These are phyloP conservation scores for Entomobrya multifasciata DNA, from an alignment of 2,888 invertebrate genomes.

Conservation along the genomic window DNA sequence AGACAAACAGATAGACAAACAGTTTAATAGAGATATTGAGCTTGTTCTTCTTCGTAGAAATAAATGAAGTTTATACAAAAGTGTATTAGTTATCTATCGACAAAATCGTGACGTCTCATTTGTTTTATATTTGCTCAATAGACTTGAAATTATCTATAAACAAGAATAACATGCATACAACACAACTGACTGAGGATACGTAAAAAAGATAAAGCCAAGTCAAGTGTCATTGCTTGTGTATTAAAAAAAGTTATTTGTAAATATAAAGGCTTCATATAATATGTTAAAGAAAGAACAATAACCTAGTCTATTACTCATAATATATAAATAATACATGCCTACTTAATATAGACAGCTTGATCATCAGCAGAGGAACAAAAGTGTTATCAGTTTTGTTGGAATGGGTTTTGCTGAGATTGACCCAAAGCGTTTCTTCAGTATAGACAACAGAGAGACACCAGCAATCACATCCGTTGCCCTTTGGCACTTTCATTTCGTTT, in stretches of 20 bases:
- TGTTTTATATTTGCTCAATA: constrained; percentile 5
- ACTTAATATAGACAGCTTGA: not conserved
- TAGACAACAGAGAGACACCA: not conserved
- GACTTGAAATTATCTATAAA: not conserved
- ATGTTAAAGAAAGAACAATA: constrained; percentile 7
- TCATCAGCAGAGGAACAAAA: not conserved
- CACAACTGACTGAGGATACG: constrained; percentile 29
- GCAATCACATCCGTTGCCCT: constrained; percentile 17
- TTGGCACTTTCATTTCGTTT: constrained; percentile 25
- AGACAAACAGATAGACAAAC: not conserved
- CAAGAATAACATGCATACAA: too few relatives aligned
- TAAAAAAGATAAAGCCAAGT: constrained; percentile 12
- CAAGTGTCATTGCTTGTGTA: not conserved
- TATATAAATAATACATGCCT: not conserved
- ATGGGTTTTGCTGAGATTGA: not conserved
- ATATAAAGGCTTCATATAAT: not conserved
- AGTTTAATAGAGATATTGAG: not conserved
- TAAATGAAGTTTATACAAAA: constrained; percentile 14
- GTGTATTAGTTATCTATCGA: not conserved
- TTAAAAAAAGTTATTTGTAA: too few relatives aligned
- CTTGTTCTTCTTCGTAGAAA: too few relatives aligned
- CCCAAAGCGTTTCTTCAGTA: not conserved
- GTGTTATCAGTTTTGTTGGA: not conserved
- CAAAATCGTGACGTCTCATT: constrained; percentile 1
- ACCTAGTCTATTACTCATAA: not conserved